Conservation (phyloP, 2,113 vertebrate species). For the Rhinoptilus africanus region DNA sequence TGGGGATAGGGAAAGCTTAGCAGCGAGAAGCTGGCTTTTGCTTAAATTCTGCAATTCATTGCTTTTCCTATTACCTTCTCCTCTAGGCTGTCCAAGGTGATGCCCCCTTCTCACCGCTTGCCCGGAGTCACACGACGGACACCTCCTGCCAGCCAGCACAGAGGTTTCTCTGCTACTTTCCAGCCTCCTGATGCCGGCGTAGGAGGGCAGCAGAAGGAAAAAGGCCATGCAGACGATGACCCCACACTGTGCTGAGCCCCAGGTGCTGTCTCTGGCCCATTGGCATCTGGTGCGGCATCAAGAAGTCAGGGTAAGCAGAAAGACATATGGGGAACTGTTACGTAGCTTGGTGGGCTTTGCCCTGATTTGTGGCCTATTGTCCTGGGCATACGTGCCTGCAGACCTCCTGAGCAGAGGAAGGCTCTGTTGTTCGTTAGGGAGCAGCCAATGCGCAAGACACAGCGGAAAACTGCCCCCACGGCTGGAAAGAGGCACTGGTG, state of each 20-base stretch:
- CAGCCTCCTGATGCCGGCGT: background rate
- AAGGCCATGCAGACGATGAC: constrained; percentile 5
- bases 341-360: background rate
- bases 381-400: background rate
- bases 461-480: background rate
- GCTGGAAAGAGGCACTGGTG: background rate
- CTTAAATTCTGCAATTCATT: background rate
- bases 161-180: constrained; percentile 25
- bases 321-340: background rate
- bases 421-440: background rate
- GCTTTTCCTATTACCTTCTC: background rate
- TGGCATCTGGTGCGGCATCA: background rate
- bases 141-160: background rate
- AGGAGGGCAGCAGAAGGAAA: background rate
- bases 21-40: background rate
- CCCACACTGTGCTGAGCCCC: background rate
- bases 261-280: background rate
- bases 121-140: background rate
- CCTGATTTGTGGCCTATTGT: fast-evolving
- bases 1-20: background rate
- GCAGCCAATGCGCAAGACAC: background rate
- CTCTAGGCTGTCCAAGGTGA: constrained; percentile 20
- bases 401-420: background rate
- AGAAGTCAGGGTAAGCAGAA: constrained; percentile 17
- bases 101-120: background rate